Conservation (phyloP, 1,140 invertebrate genomes). For the Cephus cinctus region DNA sequence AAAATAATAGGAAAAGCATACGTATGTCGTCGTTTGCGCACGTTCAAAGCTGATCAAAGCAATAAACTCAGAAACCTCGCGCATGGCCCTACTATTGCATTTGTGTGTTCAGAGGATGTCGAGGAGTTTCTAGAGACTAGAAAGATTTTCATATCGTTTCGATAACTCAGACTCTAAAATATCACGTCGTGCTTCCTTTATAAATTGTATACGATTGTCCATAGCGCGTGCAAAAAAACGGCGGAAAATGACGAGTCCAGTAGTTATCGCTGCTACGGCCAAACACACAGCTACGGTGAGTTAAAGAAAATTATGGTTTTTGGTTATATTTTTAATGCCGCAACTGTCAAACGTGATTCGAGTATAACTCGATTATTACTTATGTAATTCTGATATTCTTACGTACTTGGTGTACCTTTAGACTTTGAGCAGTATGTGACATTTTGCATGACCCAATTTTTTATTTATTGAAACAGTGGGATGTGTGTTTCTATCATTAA, state of each 20-base stretch:
- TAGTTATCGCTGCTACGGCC: constrained; percentile 71
- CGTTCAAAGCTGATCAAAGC: constrained; percentile 22
- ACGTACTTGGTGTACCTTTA: neutral
- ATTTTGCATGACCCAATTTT: neutral
- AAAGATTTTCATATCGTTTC: neutral
- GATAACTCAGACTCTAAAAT: neutral
- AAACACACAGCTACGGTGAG: constrained; percentile 80
- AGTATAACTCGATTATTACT: neutral
- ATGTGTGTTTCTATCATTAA: no score
- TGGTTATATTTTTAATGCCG: neutral
- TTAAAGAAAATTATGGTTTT: constrained; percentile 3
- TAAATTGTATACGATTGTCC: neutral
- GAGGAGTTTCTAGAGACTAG: neutral
- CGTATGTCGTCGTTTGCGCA: constrained; percentile 24
- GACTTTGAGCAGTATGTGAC: neutral
- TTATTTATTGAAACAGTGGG: no score
- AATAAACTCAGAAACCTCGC: no score
- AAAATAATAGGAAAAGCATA: no score
- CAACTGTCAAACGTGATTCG: neutral
- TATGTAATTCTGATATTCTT: neutral
- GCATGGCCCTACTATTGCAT: no score
- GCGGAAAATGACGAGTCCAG: constrained; percentile 63
- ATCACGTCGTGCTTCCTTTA: neutral
- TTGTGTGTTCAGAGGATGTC: neutral
- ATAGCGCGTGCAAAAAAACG: constrained; percentile 11